phyloP scores from a whole-genome alignment of 2,113 vertebrate genomes.

The Seriola quinqueradiata region DNA sequence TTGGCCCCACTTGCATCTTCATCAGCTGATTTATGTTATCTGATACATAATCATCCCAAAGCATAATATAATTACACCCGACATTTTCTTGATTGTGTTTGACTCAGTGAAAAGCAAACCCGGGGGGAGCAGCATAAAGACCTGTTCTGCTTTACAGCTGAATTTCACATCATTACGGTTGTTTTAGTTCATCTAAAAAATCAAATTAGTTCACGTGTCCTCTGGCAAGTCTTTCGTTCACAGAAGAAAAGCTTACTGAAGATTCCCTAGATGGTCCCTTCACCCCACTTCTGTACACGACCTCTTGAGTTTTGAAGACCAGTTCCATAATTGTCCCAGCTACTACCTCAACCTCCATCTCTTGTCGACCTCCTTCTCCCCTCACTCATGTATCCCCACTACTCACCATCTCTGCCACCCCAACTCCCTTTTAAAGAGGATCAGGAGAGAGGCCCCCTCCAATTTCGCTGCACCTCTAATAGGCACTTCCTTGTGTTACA shows the following conservation, averaged over 20 bases:
- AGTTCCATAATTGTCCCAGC: constrained; percentile 61
- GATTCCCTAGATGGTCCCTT: constrained; percentile 15
- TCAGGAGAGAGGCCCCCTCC: constrained; percentile 71
- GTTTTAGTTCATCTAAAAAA: constrained; percentile 68
- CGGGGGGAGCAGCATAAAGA: constrained; percentile 49
- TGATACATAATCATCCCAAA: constrained; percentile 64
- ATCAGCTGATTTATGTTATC: constrained; percentile 55
- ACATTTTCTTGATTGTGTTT: constrained; percentile 55
- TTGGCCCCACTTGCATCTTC: constrained; percentile 52
- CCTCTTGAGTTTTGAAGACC: constrained; percentile 60
- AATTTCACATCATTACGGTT: constrained; percentile 70
- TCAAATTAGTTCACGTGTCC: constrained; percentile 50
- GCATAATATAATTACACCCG: constrained; percentile 54
- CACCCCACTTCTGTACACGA: constrained; percentile 30
- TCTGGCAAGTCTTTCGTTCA: constrained; percentile 23
- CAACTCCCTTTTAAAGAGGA: constrained; percentile 68
- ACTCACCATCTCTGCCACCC: constrained; percentile 67
- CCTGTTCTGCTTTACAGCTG: constrained; percentile 52
- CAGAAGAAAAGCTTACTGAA: constrained; percentile 5
- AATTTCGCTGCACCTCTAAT: constrained; percentile 80
- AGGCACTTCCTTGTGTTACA: constrained; percentile 80
- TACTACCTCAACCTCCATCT: constrained; percentile 42
- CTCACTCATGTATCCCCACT: constrained; percentile 37
- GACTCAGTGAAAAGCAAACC: constrained; percentile 51
- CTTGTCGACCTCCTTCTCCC: constrained; percentile 27